Evolutionary conservation across 2,888 invertebrate genomes (phyloP).

Genomic region (Pseudolycoriella hygida): DNA sequence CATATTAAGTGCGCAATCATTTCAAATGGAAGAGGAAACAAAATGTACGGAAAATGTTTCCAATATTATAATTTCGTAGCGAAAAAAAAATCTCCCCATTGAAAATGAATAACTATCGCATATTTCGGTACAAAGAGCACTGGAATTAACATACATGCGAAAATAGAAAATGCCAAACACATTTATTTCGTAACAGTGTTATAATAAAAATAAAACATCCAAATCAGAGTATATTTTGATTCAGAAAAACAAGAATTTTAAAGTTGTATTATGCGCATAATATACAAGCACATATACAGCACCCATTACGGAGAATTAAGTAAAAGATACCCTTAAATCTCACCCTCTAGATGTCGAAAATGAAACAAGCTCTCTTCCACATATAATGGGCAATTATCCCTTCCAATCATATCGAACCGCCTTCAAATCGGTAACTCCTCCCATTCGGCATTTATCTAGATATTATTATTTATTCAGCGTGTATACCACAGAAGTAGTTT

Average conservation of each 20-base stretch:
- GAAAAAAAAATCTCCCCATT: no score
- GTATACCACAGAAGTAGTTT: slow-evolving; percentile 6
- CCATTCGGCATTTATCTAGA: slow-evolving; percentile 2
- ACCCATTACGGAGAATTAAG: slow-evolving; percentile 3
- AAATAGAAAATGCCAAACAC: no score
- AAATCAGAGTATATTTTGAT: not conserved
- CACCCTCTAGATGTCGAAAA: not conserved
- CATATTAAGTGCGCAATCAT: no score
- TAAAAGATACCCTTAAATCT: slow-evolving; percentile 2
- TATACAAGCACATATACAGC: no score
- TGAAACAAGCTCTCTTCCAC: not conserved
- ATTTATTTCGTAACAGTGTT: no score
- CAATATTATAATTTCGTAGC: no score
- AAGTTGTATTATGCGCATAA: slow-evolving; percentile 3
- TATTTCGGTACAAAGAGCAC: no score
- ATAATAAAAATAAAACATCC: slow-evolving; percentile 1
- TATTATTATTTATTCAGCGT: slow-evolving; percentile 1
- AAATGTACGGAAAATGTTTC: no score
- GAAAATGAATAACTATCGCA: no score
- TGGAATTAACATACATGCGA: no score
- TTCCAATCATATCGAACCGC: not conserved
- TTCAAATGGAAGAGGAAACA: no score
- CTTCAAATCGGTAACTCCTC: slow-evolving; percentile 2
- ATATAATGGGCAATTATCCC: slow-evolving; percentile 4
- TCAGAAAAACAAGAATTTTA: slow-evolving; percentile 2